A percentile compares a stretch with the other conserved stretches of the same genome.
Conservation (phyloP, 2,888 invertebrate species). For the Pelosia muscerda region DNA sequence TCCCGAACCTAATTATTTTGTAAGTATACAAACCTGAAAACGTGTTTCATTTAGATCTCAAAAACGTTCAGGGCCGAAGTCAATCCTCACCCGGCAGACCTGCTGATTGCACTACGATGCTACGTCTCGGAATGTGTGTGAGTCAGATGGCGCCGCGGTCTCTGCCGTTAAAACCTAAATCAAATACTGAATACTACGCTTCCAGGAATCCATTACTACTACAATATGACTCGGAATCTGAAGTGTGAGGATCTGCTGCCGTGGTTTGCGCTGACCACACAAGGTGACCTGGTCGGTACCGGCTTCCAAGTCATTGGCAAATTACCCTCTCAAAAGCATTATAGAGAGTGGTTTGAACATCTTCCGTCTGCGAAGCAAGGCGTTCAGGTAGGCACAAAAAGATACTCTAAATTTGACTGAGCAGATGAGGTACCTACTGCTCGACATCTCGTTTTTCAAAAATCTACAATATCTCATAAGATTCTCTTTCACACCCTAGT, state of each 20-base stretch:
- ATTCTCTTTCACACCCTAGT: no score
- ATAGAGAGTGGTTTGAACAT: conserved; percentile 59
- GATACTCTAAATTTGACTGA: no score
- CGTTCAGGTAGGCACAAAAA: conserved; percentile 41
- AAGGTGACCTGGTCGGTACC: conserved; percentile 62
- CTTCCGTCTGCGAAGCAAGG: conserved; percentile 40
- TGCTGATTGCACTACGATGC: no score
- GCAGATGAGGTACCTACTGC: no score
- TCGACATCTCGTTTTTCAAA: no score
- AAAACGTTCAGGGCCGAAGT: no score
- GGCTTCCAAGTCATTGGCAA: conserved; percentile 64
- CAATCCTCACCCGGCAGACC: not conserved
- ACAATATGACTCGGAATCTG: conserved; percentile 61
- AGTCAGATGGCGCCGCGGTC: no score
- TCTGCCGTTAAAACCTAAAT: not conserved
- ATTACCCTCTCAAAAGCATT: conserved; percentile 34
- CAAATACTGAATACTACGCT: not conserved
- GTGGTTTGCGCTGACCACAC: conserved; percentile 62
- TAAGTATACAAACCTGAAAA: no score
- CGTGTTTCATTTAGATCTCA: no score
- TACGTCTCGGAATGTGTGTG: not conserved
- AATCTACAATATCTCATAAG: no score
- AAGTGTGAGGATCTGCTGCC: conserved; percentile 62
- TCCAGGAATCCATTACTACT: conserved; percentile 63
- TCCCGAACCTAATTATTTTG: no score